phyloP scores from a whole-genome alignment of 2,113 vertebrate genomes.

The Ploceus nigricollis region DNA sequence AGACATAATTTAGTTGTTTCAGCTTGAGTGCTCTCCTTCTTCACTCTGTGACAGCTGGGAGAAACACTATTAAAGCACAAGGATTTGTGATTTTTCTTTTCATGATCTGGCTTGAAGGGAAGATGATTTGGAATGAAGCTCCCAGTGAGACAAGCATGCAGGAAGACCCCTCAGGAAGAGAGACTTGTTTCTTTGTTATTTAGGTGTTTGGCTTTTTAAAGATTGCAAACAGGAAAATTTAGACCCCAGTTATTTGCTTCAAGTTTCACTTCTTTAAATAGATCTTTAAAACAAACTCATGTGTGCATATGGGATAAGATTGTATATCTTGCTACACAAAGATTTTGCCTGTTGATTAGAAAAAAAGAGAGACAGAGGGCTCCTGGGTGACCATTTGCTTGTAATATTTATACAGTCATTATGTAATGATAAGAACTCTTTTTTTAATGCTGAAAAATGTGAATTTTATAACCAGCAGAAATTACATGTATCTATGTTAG shows the following conservation, averaged over 20 bases:
- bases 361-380: neutral
- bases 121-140: neutral
- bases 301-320: neutral
- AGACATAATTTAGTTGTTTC: neutral
- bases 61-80: neutral
- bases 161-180: neutral
- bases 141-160: neutral
- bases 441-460: neutral
- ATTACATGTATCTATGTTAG: neutral
- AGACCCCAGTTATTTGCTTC: neutral
- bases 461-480: neutral
- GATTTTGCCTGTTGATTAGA: neutral
- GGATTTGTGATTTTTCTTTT: neutral
- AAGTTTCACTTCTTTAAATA: neutral
- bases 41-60: neutral
- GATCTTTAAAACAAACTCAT: neutral
- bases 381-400: neutral
- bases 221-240: neutral
- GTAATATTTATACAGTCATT: neutral
- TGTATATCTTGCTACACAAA: neutral
- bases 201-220: neutral
- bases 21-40: neutral
- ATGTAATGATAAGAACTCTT: neutral
- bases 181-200: neutral
- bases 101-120: neutral